phyloP scores from a whole-genome alignment of 2,797 vertebrate species.

The Microchirus variegatus region DNA sequence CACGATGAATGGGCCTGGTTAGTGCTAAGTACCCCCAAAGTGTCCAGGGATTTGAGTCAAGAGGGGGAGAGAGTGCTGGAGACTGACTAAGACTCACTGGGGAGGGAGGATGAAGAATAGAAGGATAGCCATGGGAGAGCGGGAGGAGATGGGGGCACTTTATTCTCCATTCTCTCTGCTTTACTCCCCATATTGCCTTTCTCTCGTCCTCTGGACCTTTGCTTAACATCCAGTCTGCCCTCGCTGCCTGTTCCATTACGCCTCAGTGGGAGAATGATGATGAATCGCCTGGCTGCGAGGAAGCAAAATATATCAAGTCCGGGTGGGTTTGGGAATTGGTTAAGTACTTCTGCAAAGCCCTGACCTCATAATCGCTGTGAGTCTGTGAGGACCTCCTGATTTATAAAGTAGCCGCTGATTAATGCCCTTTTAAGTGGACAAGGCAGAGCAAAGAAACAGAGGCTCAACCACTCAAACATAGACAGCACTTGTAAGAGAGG shows the following conservation, averaged over 20 bases:
- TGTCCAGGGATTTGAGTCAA: constrained; percentile 74
- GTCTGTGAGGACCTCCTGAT: constrained; percentile 88
- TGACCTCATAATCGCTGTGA: constrained; percentile 89
- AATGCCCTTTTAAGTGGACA: constrained; percentile 97
- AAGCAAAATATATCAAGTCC: constrained; percentile 87
- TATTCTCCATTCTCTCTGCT: constrained; percentile 72
- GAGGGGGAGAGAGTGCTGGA: constrained; percentile 10
- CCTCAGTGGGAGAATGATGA: constrained; percentile 89
- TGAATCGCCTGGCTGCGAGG: constrained; percentile 89
- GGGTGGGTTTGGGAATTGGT: constrained; percentile 91
- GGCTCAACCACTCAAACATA: constrained; percentile 84
- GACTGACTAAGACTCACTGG: constrained; percentile 16
- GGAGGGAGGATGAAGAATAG: constrained; percentile 23
- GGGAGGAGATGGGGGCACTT: constrained; percentile 40
- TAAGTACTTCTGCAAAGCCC: constrained; percentile 93
- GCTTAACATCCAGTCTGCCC: constrained; percentile 85
- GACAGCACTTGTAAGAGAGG: constrained; percentile 79
- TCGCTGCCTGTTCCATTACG: constrained; percentile 86
- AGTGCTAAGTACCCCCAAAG: constrained; percentile 76
- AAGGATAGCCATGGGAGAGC: constrained; percentile 25
- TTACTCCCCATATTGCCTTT: constrained; percentile 47
- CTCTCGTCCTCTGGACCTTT: constrained; percentile 70
- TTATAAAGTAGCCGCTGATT: constrained; percentile 98
- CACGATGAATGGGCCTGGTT: constrained; percentile 71
- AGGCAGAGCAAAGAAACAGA: constrained; percentile 87